Conservation (phyloP, 2,113 vertebrate genomes). For the Chloropsis hardwickii region DNA sequence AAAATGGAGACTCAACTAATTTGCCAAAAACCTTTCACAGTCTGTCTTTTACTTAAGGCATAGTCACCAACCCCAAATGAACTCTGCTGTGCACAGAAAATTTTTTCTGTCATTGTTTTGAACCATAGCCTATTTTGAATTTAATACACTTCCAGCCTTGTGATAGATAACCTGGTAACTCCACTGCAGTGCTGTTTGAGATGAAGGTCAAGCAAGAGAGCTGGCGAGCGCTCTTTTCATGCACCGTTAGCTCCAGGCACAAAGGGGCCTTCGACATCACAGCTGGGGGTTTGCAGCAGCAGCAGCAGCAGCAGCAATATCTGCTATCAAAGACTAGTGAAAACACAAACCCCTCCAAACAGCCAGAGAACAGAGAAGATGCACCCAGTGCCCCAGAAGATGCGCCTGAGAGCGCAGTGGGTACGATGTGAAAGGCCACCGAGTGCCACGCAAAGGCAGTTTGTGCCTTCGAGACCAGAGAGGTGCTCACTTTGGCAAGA, state of each 20-base stretch:
- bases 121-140: neutral
- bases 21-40: neutral
- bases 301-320: conserved; percentile 28
- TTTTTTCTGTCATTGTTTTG: neutral
- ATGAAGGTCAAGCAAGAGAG: conserved; percentile 55
- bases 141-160: neutral
- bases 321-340: neutral
- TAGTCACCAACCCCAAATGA: neutral
- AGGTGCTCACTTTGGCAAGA: neutral
- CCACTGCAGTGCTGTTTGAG: conserved; percentile 4
- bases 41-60: neutral
- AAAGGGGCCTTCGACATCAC: conserved; percentile 43
- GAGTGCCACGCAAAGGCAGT: neutral
- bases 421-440: neutral
- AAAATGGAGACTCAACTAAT: neutral
- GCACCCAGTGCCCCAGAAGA: neutral
- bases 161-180: conserved; percentile 3
- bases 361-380: neutral
- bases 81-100: neutral
- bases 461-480: neutral
- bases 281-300: conserved; percentile 31
- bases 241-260: conserved; percentile 58
- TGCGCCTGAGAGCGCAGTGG: neutral
- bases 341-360: neutral
- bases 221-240: conserved; percentile 33